Conservation (phyloP, 2,113 vertebrate species). For the Macroglossus sobrinus region DNA sequence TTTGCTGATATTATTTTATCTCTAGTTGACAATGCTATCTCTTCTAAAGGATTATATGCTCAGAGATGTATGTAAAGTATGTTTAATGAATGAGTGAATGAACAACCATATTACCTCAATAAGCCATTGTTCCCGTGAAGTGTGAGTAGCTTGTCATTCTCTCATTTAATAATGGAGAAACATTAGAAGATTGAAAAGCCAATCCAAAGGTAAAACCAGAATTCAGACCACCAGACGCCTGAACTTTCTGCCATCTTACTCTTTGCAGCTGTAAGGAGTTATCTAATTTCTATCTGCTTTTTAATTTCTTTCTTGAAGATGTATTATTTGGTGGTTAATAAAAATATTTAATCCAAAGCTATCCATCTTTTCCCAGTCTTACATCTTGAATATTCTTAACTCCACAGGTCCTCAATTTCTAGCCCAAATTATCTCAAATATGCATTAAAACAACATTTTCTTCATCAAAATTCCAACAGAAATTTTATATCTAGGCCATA, state of each 20-base stretch:
- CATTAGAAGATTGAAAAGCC: neutral
- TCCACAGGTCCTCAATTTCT: neutral
- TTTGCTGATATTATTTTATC: neutral
- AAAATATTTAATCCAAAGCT: neutral
- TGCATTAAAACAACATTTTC: constrained; percentile 12
- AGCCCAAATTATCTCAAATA: neutral
- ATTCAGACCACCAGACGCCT: neutral
- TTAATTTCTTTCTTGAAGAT: neutral
- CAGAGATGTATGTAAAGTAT: neutral
- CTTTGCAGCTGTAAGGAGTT: neutral
- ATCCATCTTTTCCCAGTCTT: neutral
- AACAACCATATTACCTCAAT: neutral
- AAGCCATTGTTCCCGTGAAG: neutral
- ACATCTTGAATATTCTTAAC: neutral
- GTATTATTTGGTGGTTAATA: neutral
- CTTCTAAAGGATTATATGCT: neutral
- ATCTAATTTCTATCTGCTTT: neutral
- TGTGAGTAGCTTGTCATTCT: neutral
- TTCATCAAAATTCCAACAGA: constrained; percentile 22
- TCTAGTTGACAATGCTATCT: neutral
- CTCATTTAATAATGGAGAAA: neutral
- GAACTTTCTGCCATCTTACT: neutral
- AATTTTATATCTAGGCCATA: neutral
- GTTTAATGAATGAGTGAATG: neutral
- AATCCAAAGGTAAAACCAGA: neutral